A percentile compares a stretch with the other conserved stretches of the same genome.
These are phyloP conservation scores for Thalpophila matura DNA, from an alignment of 2,888 invertebrate species.

Conservation along the genomic window DNA sequence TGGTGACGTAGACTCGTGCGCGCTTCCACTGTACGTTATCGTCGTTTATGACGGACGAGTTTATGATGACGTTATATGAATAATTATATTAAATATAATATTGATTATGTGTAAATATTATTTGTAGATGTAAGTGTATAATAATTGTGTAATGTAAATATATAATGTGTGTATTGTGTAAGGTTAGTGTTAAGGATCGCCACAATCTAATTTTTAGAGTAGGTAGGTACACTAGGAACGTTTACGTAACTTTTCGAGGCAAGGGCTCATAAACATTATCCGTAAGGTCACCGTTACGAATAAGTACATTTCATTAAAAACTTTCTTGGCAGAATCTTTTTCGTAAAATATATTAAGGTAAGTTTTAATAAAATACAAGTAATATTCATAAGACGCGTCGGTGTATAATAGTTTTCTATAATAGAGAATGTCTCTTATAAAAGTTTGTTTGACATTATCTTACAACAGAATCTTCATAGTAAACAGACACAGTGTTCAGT, in stretches of 20 bases:
- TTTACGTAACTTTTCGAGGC: background rate
- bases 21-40: no score
- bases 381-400: slow-evolving; percentile 8
- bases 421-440: background rate
- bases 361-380: slow-evolving; percentile 27
- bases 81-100: no score
- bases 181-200: no score
- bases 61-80: no score
- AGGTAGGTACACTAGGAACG: no score
- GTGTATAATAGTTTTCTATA: slow-evolving; percentile 2
- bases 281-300: slow-evolving; percentile 25
- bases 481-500: slow-evolving; percentile 21
- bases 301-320: slow-evolving; percentile 37
- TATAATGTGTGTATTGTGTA: no score
- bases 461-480: background rate
- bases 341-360: slow-evolving; percentile 15
- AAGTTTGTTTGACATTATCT: slow-evolving; percentile 14
- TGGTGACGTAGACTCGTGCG: no score
- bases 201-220: slow-evolving; percentile 13
- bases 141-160: no score
- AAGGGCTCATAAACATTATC: slow-evolving; percentile 16
- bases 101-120: no score
- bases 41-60: no score
- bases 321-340: slow-evolving; percentile 25
- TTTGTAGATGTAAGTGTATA: no score